phyloP scores from a whole-genome alignment of 53 echinoderm and acorn worm genomes.

The Holothuria leucospilota region DNA sequence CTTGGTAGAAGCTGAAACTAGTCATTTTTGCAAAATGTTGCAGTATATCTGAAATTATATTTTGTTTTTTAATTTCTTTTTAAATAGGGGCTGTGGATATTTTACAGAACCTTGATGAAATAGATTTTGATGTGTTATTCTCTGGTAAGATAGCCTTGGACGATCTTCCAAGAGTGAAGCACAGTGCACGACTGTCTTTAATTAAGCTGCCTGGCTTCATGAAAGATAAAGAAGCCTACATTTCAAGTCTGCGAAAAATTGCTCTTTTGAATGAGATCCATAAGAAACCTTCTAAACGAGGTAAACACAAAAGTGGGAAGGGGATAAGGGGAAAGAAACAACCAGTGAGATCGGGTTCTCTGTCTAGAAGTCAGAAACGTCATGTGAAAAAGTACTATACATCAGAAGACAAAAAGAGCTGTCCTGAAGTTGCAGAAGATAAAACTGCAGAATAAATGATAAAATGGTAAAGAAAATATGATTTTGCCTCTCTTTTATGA shows the following conservation, averaged over 20 bases:
- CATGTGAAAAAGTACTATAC: too few species aligned
- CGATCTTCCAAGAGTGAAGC: slow-evolving; percentile 74
- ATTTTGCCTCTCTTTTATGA: too few species aligned
- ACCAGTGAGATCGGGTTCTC: too few species aligned
- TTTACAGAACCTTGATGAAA: slow-evolving; percentile 76
- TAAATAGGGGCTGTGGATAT: slow-evolving; percentile 82
- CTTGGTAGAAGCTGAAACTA: too few species aligned
- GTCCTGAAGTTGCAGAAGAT: too few species aligned
- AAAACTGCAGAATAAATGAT: too few species aligned
- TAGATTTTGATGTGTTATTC: slow-evolving; percentile 81
- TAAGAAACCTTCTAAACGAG: not conserved
- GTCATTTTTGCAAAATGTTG: too few species aligned
- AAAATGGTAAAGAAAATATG: too few species aligned
- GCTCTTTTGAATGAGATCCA: slow-evolving; percentile 73
- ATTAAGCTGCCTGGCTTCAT: slow-evolving; percentile 83
- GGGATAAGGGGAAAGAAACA: not conserved
- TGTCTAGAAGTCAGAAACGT: too few species aligned
- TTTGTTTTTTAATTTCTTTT: not conserved
- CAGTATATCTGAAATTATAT: too few species aligned
- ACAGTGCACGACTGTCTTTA: slow-evolving; percentile 77
- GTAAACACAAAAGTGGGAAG: not conserved
- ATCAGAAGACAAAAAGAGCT: too few species aligned
- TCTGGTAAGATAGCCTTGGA: slow-evolving; percentile 80
- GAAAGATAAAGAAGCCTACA: slow-evolving; percentile 70
- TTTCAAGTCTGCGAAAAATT: slow-evolving; percentile 67